Evolutionary conservation across 2,888 invertebrate genomes (phyloP), one percentile per base, ranked within the genome.

Genomic region (Caenorhabditis sp.): DNA sequence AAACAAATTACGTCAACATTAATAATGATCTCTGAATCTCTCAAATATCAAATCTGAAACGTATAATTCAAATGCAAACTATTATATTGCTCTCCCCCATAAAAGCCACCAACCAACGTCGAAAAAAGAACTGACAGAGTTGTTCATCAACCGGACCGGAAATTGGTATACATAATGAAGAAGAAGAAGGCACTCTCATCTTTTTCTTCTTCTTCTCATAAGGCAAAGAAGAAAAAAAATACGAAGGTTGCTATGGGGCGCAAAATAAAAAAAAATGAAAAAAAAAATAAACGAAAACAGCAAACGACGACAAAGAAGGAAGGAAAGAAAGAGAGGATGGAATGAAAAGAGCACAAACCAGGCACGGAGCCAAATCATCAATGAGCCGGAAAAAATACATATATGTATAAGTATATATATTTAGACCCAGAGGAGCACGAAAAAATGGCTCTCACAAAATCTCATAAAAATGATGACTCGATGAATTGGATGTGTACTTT

Each of bases 91-190:
- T 31, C 31, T 31, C 4, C 31, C 57, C 53, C 27, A 21, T 12
- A 17, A 54, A 56, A 57, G 27, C 43, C 25, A 43, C 43, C n/a
- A n/a, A 17, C 27, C 43, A 59, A 59, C 53, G 50, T 49, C 52
- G 43, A 56, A 53, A 52, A 59, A 63, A 59, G 57, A 68, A 66
- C n/a, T n/a, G n/a, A n/a, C n/a, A 66, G 67, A 60, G 69, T 59
- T 54, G 62, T 57, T 57, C 59, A 65, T 60, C 54, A 70, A 23
- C 49, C 58, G 53, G 62, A 54, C 56, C 61, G 58, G 57, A 66
- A 66, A 67, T 56, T 59, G 63, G 66, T 57, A n/a, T 58, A 38
- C 58, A 58, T 54, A 54, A 56, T 43, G 62, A 58, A 53, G 62
- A 65, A 60, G 64, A 36, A 38, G 49, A 60, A 54, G 54, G 56